Conservation (phyloP, 2,113 vertebrate species). For the Irena cyanogastra region DNA sequence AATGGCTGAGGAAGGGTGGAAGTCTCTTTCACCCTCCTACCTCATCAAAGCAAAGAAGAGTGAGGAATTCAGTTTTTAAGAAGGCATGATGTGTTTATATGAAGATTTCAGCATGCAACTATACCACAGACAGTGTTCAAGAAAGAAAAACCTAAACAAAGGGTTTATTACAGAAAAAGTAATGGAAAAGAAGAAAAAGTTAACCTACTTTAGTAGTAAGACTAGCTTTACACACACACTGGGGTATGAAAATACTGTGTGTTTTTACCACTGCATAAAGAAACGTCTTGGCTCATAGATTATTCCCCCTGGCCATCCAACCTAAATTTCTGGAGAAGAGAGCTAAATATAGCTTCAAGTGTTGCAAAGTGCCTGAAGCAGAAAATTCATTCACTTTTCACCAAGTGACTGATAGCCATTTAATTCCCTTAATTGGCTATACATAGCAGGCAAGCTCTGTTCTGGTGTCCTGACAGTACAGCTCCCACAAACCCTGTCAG, state of each 20-base stretch:
- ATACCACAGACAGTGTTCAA: neutral
- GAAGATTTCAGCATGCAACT: neutral
- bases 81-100: fast-evolving
- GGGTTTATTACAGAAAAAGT: neutral
- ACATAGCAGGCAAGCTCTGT: neutral
- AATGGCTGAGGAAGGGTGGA: neutral
- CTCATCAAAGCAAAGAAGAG: neutral
- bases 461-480: neutral
- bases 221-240: neutral
- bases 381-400: neutral
- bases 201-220: neutral
- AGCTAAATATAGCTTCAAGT: neutral
- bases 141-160: neutral
- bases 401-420: neutral
- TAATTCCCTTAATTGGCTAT: neutral
- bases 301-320: neutral
- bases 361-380: neutral
- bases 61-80: neutral
- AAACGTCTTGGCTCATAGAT: neutral
- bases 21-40: neutral
- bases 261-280: neutral
- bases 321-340: neutral
- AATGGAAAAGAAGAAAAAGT: neutral
- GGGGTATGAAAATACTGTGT: neutral
- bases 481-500: neutral